Evolutionary conservation across 2,797 vertebrate genomes (phyloP), one percentile per base, ranked within the genome.

Genomic region (Ispidina picta): DNA sequence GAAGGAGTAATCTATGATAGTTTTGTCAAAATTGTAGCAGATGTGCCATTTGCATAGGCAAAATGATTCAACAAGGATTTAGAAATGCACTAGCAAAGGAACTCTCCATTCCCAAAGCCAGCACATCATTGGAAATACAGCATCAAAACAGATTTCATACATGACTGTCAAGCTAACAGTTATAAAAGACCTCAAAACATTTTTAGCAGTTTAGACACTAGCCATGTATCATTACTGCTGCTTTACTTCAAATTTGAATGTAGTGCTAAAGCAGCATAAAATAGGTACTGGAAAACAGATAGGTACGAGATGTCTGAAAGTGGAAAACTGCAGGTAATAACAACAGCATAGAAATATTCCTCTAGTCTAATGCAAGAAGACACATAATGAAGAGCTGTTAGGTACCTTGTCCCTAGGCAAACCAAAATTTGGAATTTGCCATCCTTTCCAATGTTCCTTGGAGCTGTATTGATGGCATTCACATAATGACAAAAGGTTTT

Each of bases 391-490:
- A 86, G 51, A 77, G 39, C 29, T 75, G 66, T 13, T 71, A 35
- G 13, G 51, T 97, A 99, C 99, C 99, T 98, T 63, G 99, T 98
- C 85, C 99, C 99, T 21, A 99, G 97, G 97, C 99, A 99, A 94
- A 99, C 97, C 15, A 99, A 97, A 82, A 99, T 98, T 96, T 99
- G 99, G 97, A 99, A 99, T 94, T 99, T 99, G 51, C 99, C 99
- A 1, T 99, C 99, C 95, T 99, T 99, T 26, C 99, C 99, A 9
- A 99, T 99, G 96, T 97, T 99, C 87, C 99, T 97, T 33, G 98
- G 98, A 10, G 98, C 98, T 10, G 97, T 97, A 65, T 99, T 99
- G 92, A 99, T 98, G 74, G 98, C 98, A 26, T 97, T 98, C 86
- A 99, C 98, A 4, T 99, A 99, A 91, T 97, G 99, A 96, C 99